Evolutionary conservation across 2,113 vertebrate species (phyloP).

Genomic region (Cygnus buccinator): DNA sequence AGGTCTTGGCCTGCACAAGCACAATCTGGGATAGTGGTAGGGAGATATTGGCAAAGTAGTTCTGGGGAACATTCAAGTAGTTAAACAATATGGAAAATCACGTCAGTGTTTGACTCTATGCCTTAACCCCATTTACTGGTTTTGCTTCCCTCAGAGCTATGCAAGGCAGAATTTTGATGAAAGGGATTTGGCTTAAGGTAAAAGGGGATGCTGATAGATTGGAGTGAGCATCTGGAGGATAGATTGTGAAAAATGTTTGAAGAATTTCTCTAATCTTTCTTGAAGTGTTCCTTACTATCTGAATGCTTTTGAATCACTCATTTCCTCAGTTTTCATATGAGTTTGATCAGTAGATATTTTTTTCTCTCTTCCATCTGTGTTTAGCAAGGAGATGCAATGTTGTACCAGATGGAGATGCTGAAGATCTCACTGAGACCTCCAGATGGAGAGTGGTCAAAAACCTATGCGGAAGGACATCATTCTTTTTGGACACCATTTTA

Average conservation of each 20-base stretch:
- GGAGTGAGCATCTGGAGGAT: background rate
- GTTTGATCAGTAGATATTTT: background rate
- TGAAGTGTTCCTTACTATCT: background rate
- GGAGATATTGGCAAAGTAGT: background rate
- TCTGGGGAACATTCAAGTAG: background rate
- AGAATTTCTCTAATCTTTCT: constrained; percentile 30
- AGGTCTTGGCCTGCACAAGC: background rate
- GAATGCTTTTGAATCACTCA: background rate
- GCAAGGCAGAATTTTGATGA: background rate
- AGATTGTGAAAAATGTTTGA: constrained; percentile 15
- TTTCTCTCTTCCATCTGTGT: background rate
- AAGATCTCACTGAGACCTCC: background rate
- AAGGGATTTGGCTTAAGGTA: constrained; percentile 11
- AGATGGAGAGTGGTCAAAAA: constrained; percentile 15
- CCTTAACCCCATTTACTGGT: background rate
- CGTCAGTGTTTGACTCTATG: background rate
- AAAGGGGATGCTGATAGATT: background rate
- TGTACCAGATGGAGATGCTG: background rate
- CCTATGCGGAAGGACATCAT: background rate
- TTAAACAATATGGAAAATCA: background rate
- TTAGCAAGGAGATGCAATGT: background rate
- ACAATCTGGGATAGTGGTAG: background rate
- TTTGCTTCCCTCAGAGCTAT: background rate
- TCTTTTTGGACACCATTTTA: constrained; percentile 21
- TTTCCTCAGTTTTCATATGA: background rate